A percentile compares a stretch with the other conserved stretches of the same genome.
phyloP scores from a whole-genome alignment of 2,888 invertebrate species.

The Hemicrepidius hirtus region DNA sequence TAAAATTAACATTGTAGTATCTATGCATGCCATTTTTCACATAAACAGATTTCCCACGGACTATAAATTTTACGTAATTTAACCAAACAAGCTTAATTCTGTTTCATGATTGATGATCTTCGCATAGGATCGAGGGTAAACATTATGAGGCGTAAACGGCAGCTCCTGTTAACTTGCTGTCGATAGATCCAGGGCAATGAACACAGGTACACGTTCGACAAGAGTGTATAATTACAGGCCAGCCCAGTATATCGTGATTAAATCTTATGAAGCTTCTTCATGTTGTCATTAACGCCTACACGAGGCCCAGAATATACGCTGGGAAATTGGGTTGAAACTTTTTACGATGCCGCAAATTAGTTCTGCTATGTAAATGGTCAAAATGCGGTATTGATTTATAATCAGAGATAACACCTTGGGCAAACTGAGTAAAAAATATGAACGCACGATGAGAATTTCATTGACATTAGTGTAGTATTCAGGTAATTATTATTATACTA shows the following conservation, averaged over 20 bases:
- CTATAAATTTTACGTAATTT: slow-evolving; percentile 20
- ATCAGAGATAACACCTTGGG: slow-evolving; percentile 31
- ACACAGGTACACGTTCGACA: slow-evolving; percentile 23
- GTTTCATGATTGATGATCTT: slow-evolving; percentile 32
- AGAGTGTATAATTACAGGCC: slow-evolving; percentile 36
- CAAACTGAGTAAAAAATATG: background rate
- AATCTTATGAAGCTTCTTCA: slow-evolving; percentile 38
- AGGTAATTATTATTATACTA: background rate
- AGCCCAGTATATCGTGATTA: slow-evolving; percentile 34
- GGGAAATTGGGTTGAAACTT: slow-evolving; percentile 33
- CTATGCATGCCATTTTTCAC: background rate
- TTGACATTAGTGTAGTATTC: background rate
- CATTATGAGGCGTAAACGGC: background rate
- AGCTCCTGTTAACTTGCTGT: slow-evolving; percentile 8
- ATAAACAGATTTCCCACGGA: background rate
- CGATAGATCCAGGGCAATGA: slow-evolving; percentile 25
- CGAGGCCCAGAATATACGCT: slow-evolving; percentile 9
- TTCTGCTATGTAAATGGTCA: slow-evolving; percentile 31
- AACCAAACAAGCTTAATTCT: slow-evolving; percentile 7
- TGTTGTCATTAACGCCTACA: slow-evolving; percentile 42
- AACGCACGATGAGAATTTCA: background rate
- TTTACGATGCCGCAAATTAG: slow-evolving; percentile 26
- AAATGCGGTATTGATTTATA: slow-evolving; percentile 34
- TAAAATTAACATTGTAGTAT: background rate
- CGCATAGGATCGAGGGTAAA: slow-evolving; percentile 16